phyloP scores from a whole-genome alignment of 2,113 vertebrate species.

The Eretmochelys imbricata region DNA sequence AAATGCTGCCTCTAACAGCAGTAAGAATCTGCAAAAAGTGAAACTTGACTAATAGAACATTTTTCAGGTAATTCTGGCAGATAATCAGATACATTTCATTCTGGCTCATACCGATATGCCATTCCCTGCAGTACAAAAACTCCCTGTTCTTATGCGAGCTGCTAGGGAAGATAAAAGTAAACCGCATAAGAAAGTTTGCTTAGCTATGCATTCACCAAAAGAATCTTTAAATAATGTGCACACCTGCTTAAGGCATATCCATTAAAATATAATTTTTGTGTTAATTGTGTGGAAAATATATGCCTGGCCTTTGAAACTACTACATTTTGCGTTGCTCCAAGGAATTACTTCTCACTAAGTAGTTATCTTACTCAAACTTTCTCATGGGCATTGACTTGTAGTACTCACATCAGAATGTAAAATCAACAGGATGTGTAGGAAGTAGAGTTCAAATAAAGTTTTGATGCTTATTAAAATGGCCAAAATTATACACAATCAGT shows the following conservation, averaged over 20 bases:
- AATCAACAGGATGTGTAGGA: not conserved
- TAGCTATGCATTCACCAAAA: not conserved
- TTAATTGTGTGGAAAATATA: conserved; percentile 65
- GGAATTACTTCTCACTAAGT: conserved; percentile 40
- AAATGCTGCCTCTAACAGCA: conserved; percentile 2
- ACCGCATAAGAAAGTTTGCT: not conserved
- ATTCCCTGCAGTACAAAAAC: not conserved
- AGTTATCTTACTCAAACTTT: conserved; percentile 43
- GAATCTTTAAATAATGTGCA: not conserved
- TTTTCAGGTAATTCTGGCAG: not conserved
- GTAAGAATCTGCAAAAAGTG: not conserved
- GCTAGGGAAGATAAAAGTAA: conserved; percentile 58
- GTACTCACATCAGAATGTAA: conserved; percentile 3
- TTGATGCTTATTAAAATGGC: conserved; percentile 11
- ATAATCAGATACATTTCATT: conserved; percentile 47
- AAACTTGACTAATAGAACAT: not conserved
- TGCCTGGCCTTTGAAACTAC: conserved; percentile 64
- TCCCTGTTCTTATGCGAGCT: conserved; percentile 32
- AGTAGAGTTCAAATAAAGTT: not conserved
- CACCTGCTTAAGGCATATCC: conserved; percentile 57
- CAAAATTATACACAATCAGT: not conserved
- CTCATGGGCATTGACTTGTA: conserved; percentile 53
- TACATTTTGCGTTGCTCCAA: conserved; percentile 38
- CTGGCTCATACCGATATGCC: not conserved
- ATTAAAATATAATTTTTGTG: conserved; percentile 52